Base-by-base conservation (phyloP, 2,888 invertebrate species). In the Vesta saturnalis region DNA sequence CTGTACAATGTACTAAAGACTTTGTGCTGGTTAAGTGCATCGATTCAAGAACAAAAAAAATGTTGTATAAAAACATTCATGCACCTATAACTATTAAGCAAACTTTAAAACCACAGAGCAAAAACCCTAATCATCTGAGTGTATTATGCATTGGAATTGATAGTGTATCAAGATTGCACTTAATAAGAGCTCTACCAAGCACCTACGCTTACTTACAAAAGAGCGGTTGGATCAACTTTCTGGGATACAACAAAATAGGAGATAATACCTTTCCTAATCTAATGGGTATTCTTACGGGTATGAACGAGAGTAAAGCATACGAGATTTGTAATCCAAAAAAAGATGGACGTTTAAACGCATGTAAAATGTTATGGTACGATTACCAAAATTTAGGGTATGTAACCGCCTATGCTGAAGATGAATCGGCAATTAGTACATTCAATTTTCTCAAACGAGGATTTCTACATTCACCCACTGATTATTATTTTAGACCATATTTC, bases 211-310 rank as follows among this genome's bases (percentile, higher is more conserved):
- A 90, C 79, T 85, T 96, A 35, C 84, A 89, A 54, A 86, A 89
- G 16, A 89, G 76, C 56, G 71, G 72, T n/a, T 83, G 83, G 77
- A 68, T 79, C 12, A 83, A 83, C 73, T 77, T 81, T 47, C 72
- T 73, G 56, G 82, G 80, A 0, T 84, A 83, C 67, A 88, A 87
- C 73, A 88, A 94, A 89, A 89, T 94, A 70, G 94, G 90, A 5
- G 96, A 96, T 78, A 96, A 96, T 78, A 96, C 96, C 0, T 94
- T 93, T 79, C 95, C 96, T 0, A 97, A 97, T 83, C 83, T 97
- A 58, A 92, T 95, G 88, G 94, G 95, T 0, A 86, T 93, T 52
- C 85, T 94, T 12, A 90, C 92, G 0, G 96, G 96, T 0, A 86
- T 88, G 69, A 80, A 83, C 66, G 59, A 69, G 21, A 54, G 80